Conservation (phyloP, 2,797 vertebrate genomes). For the Poecile montanus region DNA sequence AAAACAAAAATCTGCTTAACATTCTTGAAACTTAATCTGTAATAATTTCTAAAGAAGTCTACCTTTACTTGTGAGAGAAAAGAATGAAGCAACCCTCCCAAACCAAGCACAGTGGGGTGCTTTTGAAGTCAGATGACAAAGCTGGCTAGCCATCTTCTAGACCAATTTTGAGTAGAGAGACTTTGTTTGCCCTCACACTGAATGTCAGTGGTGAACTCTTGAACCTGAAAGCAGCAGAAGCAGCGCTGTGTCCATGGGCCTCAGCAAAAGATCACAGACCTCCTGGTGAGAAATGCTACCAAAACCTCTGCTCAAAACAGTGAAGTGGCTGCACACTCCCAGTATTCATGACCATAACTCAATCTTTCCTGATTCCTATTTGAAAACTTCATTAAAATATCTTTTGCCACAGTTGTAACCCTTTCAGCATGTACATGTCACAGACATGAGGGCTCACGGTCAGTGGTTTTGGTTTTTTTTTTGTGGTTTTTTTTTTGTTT, state of each 20-base stretch:
- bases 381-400: neutral
- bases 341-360: neutral
- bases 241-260: neutral
- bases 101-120: neutral
- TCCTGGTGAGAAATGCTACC: neutral
- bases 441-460: neutral
- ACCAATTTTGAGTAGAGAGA: neutral
- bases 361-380: neutral
- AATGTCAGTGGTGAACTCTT: neutral
- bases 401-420: neutral
- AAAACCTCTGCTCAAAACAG: neutral
- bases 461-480: neutral
- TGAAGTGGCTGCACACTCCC: neutral
- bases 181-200: fast-evolving
- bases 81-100: neutral
- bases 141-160: neutral
- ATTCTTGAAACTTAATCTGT: neutral
- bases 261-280: neutral
- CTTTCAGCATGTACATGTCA: neutral
- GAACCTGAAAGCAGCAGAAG: neutral
- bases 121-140: neutral
- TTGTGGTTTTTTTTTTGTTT: neutral
- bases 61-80: neutral
- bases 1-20: neutral
- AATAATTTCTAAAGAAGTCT: neutral